Percentiles rank a stretch among this genome's conserved stretches.
phyloP scores from a whole-genome alignment of 1,140 invertebrate genomes.

The Colletes gigas region DNA sequence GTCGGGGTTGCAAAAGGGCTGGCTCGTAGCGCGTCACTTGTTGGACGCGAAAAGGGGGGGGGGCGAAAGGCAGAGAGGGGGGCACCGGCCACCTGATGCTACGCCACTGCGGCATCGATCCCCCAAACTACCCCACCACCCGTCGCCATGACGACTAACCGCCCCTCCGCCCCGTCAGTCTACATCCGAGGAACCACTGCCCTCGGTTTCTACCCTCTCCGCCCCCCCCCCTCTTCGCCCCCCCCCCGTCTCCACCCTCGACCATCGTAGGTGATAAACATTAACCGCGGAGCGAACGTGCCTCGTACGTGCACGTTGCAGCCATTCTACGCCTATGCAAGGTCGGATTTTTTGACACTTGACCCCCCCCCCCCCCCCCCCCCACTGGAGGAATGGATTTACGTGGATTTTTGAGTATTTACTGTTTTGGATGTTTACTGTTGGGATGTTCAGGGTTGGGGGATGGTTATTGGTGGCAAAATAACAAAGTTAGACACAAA shows the following conservation, averaged over 20 bases:
- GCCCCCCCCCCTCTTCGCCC: constrained; percentile 1
- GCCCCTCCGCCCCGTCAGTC: constrained; percentile 59
- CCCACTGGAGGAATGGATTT: no score
- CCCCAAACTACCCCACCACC: constrained; percentile 73
- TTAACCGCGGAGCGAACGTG: constrained; percentile 51
- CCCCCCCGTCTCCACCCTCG: no score
- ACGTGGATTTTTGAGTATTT: no score
- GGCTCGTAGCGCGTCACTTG: constrained; percentile 70
- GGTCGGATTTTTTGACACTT: constrained; percentile 6
- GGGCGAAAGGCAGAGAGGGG: constrained; percentile 54
- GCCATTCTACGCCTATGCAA: not conserved
- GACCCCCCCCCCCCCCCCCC: not conserved
- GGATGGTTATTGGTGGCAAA: no score
- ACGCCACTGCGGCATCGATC: constrained; percentile 80
- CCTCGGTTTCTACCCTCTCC: constrained; percentile 10
- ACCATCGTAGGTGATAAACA: constrained; percentile 68
- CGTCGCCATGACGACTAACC: constrained; percentile 75
- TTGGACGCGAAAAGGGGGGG: constrained; percentile 70
- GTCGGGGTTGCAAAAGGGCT: not conserved
- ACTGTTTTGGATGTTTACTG: no score
- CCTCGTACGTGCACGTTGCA: constrained; percentile 4
- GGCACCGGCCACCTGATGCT: constrained; percentile 75
- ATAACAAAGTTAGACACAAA: no score
- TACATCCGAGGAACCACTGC: constrained; percentile 48
- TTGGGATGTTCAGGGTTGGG: no score